Evolutionary conservation across 2,888 invertebrate species (phyloP), one percentile per base, ranked within the genome.

Genomic region (Noctua pronuba): DNA sequence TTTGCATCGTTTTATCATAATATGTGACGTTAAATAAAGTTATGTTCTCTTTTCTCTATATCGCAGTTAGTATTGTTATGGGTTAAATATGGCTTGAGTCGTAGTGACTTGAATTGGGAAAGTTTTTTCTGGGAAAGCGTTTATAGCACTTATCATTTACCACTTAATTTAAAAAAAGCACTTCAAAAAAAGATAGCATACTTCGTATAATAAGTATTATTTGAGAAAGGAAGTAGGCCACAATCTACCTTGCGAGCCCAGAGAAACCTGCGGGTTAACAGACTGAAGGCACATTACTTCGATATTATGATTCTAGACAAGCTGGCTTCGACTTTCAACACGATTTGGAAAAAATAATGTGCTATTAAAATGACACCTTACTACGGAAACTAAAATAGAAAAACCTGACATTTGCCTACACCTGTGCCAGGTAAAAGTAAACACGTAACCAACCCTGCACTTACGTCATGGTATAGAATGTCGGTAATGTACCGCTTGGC

Each of bases 401-500:
- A 10, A 24, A 68, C 46, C 41, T 46, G 5, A 46, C 28, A 66
- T 44, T 73, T 52, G 18, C 16, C 8, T 60, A n/a, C 18, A 52
- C 21, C 31, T 5, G 3, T 31, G 52, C 18, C 7, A 18, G 46
- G 65, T 64, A 55, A 55, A 49, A 52, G 62, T 41, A 74, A 68
- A 69, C 82, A 79, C 2, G 58, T 55, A 46, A 46, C 35, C 60
- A 46, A 41, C 28, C 60, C 41, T 49, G 80, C 82, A 75, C 84
- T 84, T 49, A 62, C 35, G 62, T 18, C 18, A 31, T 31, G 41
- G 46, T 76, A 16, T 82, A 60, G 60, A 18, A 41, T 82, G 46
- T 76, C 77, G 31, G 58, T 75, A 80, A 69, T 75, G 81, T 75
- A 41, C 46, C 24, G 55, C 35, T 18, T n/a, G 67, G 62, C 73